Base-by-base conservation (phyloP, 2,113 vertebrate genomes). In the Hydrolagus affinis region DNA sequence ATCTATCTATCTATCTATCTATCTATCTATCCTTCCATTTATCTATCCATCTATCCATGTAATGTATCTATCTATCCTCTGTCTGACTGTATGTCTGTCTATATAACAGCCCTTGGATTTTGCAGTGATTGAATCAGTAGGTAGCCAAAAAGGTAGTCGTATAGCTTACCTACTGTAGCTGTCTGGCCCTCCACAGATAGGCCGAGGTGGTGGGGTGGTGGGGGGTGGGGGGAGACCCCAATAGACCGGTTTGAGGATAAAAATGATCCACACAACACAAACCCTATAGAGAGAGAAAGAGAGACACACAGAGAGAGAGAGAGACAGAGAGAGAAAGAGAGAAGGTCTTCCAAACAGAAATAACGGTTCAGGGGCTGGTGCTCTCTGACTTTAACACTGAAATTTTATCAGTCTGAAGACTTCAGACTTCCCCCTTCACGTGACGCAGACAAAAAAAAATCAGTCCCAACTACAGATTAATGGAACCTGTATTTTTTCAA, bases 401-500 rank as follows among this genome's bases (percentile, higher is more conserved):
- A n/a, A 83, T 83, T 83, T 83, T 83, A 83, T 83, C 77, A 28
- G 59, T n/a, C n/a, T 8, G 77, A 60, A 83, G 77, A 83, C 77
- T 83, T n/a, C n/a, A n/a, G n/a, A n/a, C n/a, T n/a, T n/a, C 78
- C 78, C 78, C 62, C 28, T 6, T 44, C 44, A 44, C 44, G 78
- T 83, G 78, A 83, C 25, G 62, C 78, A 83, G 28, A 83, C n/a
- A n/a, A n/a, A n/a, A n/a, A n/a, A n/a, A n/a, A 66, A 83, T 83
- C 78, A 28, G 32, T n/a, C 59, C 60, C 28, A 64, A 68, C 78
- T 30, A 62, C 23, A 30, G 60, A 30, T 19, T 32, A 59, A 66
- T 68, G 60, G 32, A 83, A 83, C 21, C 60, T 10, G 60, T 19
- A 83, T 83, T 66, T 44, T 6, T n/a, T n/a, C n/a, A n/a, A 44